Evolutionary conservation across 2,888 invertebrate genomes (phyloP).

Genomic region (Euzophera pinguis): DNA sequence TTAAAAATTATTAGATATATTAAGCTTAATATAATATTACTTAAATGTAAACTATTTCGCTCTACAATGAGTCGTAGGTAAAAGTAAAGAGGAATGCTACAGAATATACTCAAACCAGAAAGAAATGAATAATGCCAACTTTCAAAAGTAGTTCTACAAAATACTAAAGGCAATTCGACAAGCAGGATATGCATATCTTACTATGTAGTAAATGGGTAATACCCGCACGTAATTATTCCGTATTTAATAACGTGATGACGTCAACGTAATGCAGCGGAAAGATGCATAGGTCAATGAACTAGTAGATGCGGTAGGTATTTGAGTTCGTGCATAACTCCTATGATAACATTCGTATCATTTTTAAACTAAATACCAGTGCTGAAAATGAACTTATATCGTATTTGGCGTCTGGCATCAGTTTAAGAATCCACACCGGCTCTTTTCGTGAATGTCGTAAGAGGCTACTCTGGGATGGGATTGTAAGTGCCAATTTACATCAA

Average conservation of each 20-base stretch:
- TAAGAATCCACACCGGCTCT: too few species aligned
- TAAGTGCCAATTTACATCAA: too few species aligned
- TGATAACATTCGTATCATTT: background rate
- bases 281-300: slow-evolving; percentile 43
- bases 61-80: too few species aligned
- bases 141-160: background rate
- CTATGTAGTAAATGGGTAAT: background rate
- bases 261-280: slow-evolving; percentile 39
- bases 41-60: background rate
- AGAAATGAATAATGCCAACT: background rate
- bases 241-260: slow-evolving; percentile 37
- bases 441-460: too few species aligned
- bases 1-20: too few species aligned
- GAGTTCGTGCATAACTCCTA: background rate
- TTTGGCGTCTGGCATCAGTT: too few species aligned
- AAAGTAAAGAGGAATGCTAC: background rate
- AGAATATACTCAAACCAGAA: background rate
- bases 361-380: background rate
- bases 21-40: too few species aligned
- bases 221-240: slow-evolving; percentile 44
- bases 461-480: too few species aligned
- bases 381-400: slow-evolving; percentile 10
- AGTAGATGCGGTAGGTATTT: slow-evolving; percentile 16
- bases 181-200: slow-evolving; percentile 14
- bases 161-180: slow-evolving; percentile 7